A percentile compares a stretch with the other conserved stretches of the same genome.
Evolutionary conservation across 2,888 invertebrate species (phyloP).

Genomic region (Polyploca ridens): DNA sequence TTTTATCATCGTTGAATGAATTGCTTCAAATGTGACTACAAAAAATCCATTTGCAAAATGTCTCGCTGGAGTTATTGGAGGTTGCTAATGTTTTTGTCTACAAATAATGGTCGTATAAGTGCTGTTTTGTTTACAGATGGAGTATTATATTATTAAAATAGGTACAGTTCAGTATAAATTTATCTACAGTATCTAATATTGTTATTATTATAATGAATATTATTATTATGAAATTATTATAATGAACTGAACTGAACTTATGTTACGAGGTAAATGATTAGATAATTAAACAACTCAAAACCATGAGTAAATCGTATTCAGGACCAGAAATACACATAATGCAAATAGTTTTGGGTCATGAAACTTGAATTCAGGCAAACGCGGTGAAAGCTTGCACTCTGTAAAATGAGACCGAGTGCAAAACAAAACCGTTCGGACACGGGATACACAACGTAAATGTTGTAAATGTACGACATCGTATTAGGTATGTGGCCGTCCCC

Average conservation of each 20-base stretch:
- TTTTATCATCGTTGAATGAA: constrained; percentile 72
- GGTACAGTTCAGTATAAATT: background rate
- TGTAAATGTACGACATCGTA: constrained; percentile 47
- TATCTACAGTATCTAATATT: background rate
- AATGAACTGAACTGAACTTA: background rate
- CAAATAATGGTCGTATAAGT: background rate
- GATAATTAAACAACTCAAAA: background rate
- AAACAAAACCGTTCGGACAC: constrained; percentile 60
- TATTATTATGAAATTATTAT: too few relatives aligned
- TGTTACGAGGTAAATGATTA: background rate
- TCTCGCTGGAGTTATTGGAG: constrained; percentile 40
- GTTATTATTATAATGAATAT: background rate
- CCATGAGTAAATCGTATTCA: background rate
- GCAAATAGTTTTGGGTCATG: constrained; percentile 60
- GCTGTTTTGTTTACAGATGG: background rate
- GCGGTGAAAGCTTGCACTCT: constrained; percentile 73
- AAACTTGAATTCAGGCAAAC: constrained; percentile 62
- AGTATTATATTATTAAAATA: background rate
- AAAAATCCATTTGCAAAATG: constrained; percentile 67
- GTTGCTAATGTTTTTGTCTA: constrained; percentile 23
- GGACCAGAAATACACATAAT: constrained; percentile 40
- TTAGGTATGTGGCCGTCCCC: constrained; percentile 22
- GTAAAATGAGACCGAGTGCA: constrained; percentile 69
- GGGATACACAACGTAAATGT: constrained; percentile 55
- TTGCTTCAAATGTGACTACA: constrained; percentile 63